phyloP scores from a whole-genome alignment of 2,888 invertebrate species.

The Eupithecia inturbata region DNA sequence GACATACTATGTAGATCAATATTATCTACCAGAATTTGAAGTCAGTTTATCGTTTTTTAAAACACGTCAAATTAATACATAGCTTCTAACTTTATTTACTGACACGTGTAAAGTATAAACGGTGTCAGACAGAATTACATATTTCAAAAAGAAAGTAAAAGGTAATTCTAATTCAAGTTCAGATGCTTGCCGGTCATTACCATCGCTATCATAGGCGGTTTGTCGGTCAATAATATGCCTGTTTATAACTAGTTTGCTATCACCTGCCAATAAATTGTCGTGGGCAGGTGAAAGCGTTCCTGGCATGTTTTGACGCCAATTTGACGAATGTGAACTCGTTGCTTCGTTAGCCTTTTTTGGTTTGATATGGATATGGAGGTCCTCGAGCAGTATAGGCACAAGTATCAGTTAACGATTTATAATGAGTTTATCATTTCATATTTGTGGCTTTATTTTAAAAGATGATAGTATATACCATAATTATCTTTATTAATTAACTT shows the following conservation, averaged over 20 bases:
- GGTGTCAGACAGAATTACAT: not conserved
- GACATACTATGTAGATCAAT: too few species aligned
- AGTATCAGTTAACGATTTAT: not conserved
- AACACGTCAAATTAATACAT: too few species aligned
- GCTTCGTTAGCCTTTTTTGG: not conserved
- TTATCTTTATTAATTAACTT: not conserved
- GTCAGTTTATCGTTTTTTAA: too few species aligned
- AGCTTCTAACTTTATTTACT: not conserved
- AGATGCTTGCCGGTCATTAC: constrained; percentile 31
- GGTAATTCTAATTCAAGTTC: constrained; percentile 31
- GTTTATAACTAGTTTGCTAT: constrained; percentile 31
- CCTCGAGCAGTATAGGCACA: not conserved
- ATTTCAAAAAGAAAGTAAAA: constrained; percentile 31
- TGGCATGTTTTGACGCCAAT: constrained; percentile 24
- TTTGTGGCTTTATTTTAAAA: not conserved
- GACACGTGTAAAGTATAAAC: constrained; percentile 1
- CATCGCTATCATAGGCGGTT: constrained; percentile 22
- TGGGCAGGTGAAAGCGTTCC: constrained; percentile 36
- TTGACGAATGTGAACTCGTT: constrained; percentile 14
- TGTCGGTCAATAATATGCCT: constrained; percentile 35
- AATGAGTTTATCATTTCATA: not conserved
- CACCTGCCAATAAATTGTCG: constrained; percentile 32
- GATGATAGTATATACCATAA: not conserved
- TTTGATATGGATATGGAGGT: not conserved
- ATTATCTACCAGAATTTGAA: too few species aligned